phyloP scores from a whole-genome alignment of 2,888 invertebrate genomes.

The Strigamia maritima region DNA sequence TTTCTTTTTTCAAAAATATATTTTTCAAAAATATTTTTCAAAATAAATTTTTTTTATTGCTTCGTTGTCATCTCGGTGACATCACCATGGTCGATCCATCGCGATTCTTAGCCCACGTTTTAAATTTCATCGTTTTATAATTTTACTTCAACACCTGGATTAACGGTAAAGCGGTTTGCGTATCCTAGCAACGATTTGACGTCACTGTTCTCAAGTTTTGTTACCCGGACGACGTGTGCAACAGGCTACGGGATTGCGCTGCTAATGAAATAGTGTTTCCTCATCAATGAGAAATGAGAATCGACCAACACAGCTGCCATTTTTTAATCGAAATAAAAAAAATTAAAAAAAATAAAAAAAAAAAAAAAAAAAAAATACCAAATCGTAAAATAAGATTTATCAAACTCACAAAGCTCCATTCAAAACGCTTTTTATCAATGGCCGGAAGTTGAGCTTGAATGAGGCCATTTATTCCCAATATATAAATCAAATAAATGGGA shows the following conservation, averaged over 20 bases:
- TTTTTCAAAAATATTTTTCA: too few species aligned
- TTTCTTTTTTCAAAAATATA: neutral
- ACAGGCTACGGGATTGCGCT: neutral
- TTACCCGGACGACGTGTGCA: neutral
- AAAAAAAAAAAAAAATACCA: neutral
- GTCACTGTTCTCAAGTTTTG: neutral
- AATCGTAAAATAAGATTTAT: neutral
- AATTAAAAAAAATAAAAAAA: too few species aligned
- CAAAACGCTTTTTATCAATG: too few species aligned
- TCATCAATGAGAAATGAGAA: neutral
- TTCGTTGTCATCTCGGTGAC: too few species aligned
- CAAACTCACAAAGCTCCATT: too few species aligned
- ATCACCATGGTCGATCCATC: neutral
- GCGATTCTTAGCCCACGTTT: neutral
- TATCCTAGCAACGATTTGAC: neutral
- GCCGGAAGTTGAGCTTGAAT: too few species aligned
- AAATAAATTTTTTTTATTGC: neutral
- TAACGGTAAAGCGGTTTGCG: conserved; percentile 1
- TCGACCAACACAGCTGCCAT: neutral
- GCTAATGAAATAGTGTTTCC: conserved; percentile 25
- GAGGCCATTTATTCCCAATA: too few species aligned
- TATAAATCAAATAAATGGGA: too few species aligned
- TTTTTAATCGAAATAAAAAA: too few species aligned
- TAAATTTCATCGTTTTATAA: neutral
- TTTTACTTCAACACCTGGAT: conserved; percentile 18